A percentile compares a stretch with the other conserved stretches of the same genome.
Evolutionary conservation across 2,888 invertebrate genomes (phyloP).

Genomic region (Chirona hameri): DNA sequence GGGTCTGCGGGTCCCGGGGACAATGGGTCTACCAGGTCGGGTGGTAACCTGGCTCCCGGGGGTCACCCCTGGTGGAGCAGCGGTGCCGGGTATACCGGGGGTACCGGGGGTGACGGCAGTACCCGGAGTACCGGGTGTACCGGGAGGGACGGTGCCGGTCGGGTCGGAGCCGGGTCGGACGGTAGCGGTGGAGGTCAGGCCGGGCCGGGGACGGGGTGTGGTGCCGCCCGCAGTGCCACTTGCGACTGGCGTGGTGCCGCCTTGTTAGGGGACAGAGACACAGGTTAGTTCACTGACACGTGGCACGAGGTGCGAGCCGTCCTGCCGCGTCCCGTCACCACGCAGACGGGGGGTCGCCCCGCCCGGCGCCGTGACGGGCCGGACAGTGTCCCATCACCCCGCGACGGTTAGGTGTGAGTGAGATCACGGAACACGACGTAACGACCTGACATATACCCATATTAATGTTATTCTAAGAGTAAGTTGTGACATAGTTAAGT

Average conservation of each 20-base stretch:
- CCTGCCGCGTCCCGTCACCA: no score
- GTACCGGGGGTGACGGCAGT: neutral
- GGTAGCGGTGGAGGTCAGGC: neutral
- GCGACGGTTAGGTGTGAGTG: neutral
- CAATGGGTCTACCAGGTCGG: neutral
- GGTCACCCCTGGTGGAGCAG: neutral
- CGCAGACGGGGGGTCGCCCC: no score
- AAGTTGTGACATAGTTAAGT: neutral
- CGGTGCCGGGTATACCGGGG: neutral
- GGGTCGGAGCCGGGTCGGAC: neutral
- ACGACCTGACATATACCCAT: neutral
- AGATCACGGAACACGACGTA: neutral
- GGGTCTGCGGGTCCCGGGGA: neutral
- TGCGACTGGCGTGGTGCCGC: neutral
- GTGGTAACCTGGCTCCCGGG: neutral
- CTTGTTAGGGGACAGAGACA: constrained; percentile 1
- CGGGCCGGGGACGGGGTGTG: neutral
- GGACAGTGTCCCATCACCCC: neutral
- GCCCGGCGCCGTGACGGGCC: neutral
- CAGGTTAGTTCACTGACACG: neutral
- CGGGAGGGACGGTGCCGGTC: neutral
- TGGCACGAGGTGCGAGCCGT: no score
- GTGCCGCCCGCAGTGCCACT: neutral
- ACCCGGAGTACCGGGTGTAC: neutral
- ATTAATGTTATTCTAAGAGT: neutral